phyloP scores from a whole-genome alignment of 53 echinoderm and acorn worm genomes.

The Mesocentrotus franciscanus region DNA sequence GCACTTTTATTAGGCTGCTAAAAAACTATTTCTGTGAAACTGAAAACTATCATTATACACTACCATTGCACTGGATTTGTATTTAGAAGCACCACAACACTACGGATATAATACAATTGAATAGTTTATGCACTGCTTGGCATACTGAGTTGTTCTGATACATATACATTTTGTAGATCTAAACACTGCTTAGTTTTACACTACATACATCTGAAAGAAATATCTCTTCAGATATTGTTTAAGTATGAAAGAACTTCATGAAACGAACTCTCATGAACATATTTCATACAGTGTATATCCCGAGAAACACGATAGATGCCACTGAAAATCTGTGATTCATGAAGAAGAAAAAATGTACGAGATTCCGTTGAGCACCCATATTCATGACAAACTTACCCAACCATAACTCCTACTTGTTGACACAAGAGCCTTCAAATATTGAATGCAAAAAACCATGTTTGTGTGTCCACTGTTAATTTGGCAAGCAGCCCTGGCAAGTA shows the following conservation, averaged over 20 bases:
- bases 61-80: slow-evolving; percentile 56
- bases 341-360: background rate
- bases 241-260: slow-evolving; percentile 9
- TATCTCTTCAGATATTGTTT: background rate
- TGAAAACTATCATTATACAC: slow-evolving; percentile 47
- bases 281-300: background rate
- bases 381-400: background rate
- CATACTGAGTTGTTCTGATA: slow-evolving; percentile 8
- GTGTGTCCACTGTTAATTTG: background rate
- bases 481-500: background rate
- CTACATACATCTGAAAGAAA: background rate
- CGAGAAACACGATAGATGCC: background rate
- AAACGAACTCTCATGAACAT: background rate
- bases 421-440: background rate
- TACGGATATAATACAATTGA: slow-evolving; percentile 26
- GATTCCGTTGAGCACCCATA: background rate
- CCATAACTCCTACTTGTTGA: background rate
- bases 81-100: slow-evolving; percentile 51
- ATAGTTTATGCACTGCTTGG: slow-evolving; percentile 33
- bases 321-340: background rate
- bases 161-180: background rate
- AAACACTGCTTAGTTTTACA: background rate
- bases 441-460: background rate
- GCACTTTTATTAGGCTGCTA: slow-evolving; percentile 38
- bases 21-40: slow-evolving; percentile 38